Conservation (phyloP, 2,888 invertebrate species). For the Leptopilina syphax region DNA sequence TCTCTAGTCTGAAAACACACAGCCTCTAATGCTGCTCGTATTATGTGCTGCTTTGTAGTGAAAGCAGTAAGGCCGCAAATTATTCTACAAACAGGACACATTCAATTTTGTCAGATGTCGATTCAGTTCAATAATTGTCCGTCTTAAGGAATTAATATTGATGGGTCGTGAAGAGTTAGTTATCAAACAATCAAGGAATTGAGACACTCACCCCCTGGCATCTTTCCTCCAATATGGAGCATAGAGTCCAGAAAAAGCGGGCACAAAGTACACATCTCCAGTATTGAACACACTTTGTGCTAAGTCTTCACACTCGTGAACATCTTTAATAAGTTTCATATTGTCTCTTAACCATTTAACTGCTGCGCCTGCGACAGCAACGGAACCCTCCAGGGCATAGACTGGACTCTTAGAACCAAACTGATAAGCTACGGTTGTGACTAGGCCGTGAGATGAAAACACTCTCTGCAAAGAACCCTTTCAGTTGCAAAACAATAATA, state of each 20-base stretch:
- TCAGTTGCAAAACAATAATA: not conserved
- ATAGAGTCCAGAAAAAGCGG: slow-evolving; percentile 97
- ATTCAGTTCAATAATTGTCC: not conserved
- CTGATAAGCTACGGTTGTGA: slow-evolving; percentile 95
- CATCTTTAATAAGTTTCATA: slow-evolving; percentile 88
- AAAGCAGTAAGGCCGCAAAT: slow-evolving; percentile 96
- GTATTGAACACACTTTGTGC: slow-evolving; percentile 91
- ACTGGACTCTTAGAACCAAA: slow-evolving; percentile 89
- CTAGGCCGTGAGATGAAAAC: slow-evolving; percentile 90
- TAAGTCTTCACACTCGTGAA: slow-evolving; percentile 82
- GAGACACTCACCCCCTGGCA: slow-evolving; percentile 87
- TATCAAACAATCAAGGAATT: not conserved
- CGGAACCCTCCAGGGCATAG: slow-evolving; percentile 97
- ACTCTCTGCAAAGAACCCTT: slow-evolving; percentile 80
- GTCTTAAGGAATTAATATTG: too few relatives aligned
- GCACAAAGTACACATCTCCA: slow-evolving; percentile 98
- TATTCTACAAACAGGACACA: slow-evolving; percentile 80
- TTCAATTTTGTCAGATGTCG: not conserved
- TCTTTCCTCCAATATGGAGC: slow-evolving; percentile 99
- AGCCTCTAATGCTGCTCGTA: slow-evolving; percentile 95
- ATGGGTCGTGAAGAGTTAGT: not conserved
- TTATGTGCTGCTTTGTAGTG: slow-evolving; percentile 94
- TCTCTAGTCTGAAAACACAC: slow-evolving; percentile 98
- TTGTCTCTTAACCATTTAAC: slow-evolving; percentile 96
- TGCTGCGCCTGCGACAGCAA: slow-evolving; percentile 95